Conservation (phyloP, 2,113 vertebrate genomes). For the Poeciliopsis turrubarensis region DNA sequence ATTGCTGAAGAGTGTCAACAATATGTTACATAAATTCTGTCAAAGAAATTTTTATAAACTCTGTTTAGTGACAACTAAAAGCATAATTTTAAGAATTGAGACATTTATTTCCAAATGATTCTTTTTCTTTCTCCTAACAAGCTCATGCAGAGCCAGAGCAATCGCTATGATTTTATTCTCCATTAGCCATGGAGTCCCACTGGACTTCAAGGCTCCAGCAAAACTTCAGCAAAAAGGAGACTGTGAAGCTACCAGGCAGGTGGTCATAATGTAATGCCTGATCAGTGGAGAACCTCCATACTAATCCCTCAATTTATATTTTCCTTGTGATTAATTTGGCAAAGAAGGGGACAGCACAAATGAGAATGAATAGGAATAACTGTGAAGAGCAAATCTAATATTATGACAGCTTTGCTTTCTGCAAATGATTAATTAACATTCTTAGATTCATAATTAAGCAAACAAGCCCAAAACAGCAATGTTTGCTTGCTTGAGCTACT, state of each 20-base stretch:
- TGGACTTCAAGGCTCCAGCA: too few relatives aligned
- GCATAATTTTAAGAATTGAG: not conserved
- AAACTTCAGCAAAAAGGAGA: not conserved
- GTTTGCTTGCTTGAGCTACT: not conserved
- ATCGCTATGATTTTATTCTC: not conserved
- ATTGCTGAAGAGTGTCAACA: too few relatives aligned
- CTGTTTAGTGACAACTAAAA: not conserved
- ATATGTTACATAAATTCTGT: too few relatives aligned
- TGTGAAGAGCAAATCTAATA: not conserved
- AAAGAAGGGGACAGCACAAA: not conserved
- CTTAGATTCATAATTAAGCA: constrained; percentile 1
- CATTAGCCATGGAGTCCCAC: not conserved
- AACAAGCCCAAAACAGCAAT: not conserved
- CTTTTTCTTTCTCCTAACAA: not conserved
- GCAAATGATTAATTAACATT: constrained; percentile 3
- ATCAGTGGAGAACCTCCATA: not conserved
- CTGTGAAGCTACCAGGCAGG: not conserved
- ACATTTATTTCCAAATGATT: not conserved
- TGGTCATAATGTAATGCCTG: not conserved
- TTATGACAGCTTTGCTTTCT: constrained; percentile 8
- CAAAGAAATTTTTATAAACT: not conserved
- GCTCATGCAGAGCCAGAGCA: not conserved
- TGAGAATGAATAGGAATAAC: not conserved
- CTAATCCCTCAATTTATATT: not conserved
- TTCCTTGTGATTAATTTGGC: not conserved